These are phyloP conservation scores for Notospermus geniculatus DNA, from an alignment of 1,140 invertebrate species.

Conservation along the genomic window DNA sequence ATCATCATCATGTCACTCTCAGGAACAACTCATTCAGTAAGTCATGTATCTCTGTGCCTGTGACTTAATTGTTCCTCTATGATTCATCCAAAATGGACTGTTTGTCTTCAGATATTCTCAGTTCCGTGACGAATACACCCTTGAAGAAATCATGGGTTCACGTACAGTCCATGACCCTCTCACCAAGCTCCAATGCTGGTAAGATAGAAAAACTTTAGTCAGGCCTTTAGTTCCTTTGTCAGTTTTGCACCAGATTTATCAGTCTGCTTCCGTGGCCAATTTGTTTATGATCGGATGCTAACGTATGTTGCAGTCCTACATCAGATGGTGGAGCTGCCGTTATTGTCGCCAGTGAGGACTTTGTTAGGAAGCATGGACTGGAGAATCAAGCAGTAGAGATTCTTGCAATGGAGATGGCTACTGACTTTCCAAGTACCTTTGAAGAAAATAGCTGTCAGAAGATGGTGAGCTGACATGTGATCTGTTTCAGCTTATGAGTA, in stretches of 20 bases:
- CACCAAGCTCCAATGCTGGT: slow-evolving; percentile 93
- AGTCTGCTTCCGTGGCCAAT: no score
- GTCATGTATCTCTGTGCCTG: no score
- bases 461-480: slow-evolving; percentile 59
- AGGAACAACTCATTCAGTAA: no score
- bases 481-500: no score
- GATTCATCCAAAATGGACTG: no score
- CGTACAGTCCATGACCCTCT: slow-evolving; percentile 83
- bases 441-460: slow-evolving; percentile 83
- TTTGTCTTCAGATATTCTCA: slow-evolving; percentile 73
- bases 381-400: slow-evolving; percentile 87
- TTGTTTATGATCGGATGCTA: background rate
- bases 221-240: no score
- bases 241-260: no score
- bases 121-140: slow-evolving; percentile 82
- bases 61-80: no score
- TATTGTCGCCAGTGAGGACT: slow-evolving; percentile 85
- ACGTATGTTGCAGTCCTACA: slow-evolving; percentile 66
- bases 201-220: no score
- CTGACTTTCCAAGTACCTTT: slow-evolving; percentile 85
- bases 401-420: slow-evolving; percentile 88
- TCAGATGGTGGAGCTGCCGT: slow-evolving; percentile 93
- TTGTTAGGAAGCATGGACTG: slow-evolving; percentile 78
- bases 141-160: slow-evolving; percentile 85
- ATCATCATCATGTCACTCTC: no score